Conservation (phyloP, 2,113 vertebrate species). For the Protobothrops mucrosquamatus region DNA sequence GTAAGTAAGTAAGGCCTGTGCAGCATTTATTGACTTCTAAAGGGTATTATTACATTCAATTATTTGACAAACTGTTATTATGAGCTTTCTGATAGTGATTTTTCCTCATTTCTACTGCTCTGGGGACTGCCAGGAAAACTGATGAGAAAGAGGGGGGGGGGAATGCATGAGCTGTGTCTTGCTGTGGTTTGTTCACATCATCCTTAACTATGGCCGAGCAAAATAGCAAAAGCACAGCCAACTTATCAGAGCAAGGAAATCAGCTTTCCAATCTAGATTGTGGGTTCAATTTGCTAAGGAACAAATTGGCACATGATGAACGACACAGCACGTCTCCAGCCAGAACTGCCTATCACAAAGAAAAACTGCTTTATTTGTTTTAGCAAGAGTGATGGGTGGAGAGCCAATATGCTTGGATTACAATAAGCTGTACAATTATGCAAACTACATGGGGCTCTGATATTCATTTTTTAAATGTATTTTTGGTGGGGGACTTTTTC, state of each 20-base stretch:
- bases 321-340: not conserved
- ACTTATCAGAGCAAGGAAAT: not conserved
- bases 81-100: not conserved
- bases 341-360: not conserved
- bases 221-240: not conserved
- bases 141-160: not conserved
- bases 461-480: not conserved
- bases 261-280: not conserved
- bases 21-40: too few species aligned
- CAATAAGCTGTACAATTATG: not conserved
- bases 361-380: not conserved
- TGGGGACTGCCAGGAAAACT: not conserved
- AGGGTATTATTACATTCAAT: too few species aligned
- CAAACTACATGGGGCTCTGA: not conserved
- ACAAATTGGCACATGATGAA: not conserved
- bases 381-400: not conserved
- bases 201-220: not conserved
- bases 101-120: not conserved
- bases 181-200: not conserved
- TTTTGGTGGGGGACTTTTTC: not conserved
- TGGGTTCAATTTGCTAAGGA: not conserved
- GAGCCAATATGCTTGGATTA: not conserved
- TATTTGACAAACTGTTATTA: not conserved
- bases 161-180: not conserved
- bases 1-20: not conserved